Conservation (phyloP, 2,797 vertebrate genomes). For the Neomorphus geoffroyi region DNA sequence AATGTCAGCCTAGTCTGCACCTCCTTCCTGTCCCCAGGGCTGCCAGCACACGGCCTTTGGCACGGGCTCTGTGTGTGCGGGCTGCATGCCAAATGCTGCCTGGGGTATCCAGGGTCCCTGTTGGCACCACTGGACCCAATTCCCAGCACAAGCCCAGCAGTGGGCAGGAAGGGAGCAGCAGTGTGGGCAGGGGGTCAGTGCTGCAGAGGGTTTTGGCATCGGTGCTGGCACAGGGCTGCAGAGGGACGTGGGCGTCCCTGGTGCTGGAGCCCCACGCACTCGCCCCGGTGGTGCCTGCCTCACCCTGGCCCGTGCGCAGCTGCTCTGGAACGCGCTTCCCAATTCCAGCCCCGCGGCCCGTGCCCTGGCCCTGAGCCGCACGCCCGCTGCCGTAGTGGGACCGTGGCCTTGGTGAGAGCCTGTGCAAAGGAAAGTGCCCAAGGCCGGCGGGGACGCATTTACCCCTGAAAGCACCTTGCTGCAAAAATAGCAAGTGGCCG, state of each 20-base stretch:
- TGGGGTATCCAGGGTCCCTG: too few relatives aligned
- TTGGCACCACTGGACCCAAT: fast-evolving
- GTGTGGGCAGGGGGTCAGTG: fast-evolving
- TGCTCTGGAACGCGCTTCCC: fast-evolving
- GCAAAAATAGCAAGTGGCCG: slow-evolving; percentile 59
- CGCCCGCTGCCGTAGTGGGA: not conserved
- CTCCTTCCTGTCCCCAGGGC: not conserved
- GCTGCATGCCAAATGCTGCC: fast-evolving
- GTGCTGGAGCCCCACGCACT: not conserved
- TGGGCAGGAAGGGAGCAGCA: not conserved
- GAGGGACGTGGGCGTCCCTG: too few relatives aligned
- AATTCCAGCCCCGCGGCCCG: fast-evolving
- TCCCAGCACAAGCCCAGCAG: fast-evolving
- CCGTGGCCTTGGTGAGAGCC: slow-evolving; percentile 35
- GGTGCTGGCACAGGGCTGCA: too few relatives aligned
- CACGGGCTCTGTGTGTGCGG: fast-evolving
- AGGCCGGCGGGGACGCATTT: slow-evolving; percentile 21
- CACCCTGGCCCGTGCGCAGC: fast-evolving
- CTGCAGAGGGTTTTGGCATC: fast-evolving
- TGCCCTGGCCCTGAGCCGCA: not conserved
- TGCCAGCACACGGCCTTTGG: not conserved
- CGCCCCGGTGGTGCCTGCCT: fast-evolving
- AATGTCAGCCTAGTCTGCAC: not conserved
- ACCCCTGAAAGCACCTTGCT: slow-evolving; percentile 35
- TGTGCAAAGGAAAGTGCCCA: slow-evolving; percentile 45